Evolutionary conservation across 2,797 vertebrate species (phyloP), one percentile per base, ranked within the genome.

Genomic region (Mus spretus): DNA sequence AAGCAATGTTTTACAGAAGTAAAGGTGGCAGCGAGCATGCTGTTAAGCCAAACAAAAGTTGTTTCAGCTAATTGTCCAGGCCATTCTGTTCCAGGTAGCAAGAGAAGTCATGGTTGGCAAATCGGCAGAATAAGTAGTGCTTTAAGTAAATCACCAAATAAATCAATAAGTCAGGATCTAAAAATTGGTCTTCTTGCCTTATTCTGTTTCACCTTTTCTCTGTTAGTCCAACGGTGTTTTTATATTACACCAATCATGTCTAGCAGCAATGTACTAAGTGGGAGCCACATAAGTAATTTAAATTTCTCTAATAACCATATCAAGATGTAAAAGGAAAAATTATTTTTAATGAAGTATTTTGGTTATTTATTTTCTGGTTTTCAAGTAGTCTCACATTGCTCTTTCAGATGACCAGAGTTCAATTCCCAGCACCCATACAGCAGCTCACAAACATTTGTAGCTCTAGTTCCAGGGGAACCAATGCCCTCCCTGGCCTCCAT

Each of bases 321-420:
- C 37, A 84, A 84, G 9, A 65, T 84, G 61, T 34, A 77, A 95
- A 5, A 61, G 47, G 17, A 53, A 87, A 83, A 84, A 28, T 55
- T 70, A 79, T 9, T 91, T 79, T 93, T 65, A 90, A 70, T 84
- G 82, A 88, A 85, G 83, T 75, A 80, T 77, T 70, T 89, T 63
- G 22, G 65, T 89, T 82, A 96, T 61, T 59, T 84, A 31, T 20
- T 65, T 84, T 22, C 9, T 65, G 61, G 17, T 34, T 63, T 47
- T 34, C 37, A 84, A 40, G 40, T 40, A 61, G 57, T 83, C 24
- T 83, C 59, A 83, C 17, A 44, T 19, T 65, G 82, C 15, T 44
- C 57, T 61, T 83, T 31, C 37, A 12, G 37, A 44, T 40, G 15
- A 6, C 24, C 37, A 40, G n/a, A 31, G 81, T 63, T 40, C 47